Percentiles rank a stretch among this genome's conserved stretches.
phyloP scores from a whole-genome alignment of 2,113 vertebrate genomes.

The Nyctereutes procyonoides region DNA sequence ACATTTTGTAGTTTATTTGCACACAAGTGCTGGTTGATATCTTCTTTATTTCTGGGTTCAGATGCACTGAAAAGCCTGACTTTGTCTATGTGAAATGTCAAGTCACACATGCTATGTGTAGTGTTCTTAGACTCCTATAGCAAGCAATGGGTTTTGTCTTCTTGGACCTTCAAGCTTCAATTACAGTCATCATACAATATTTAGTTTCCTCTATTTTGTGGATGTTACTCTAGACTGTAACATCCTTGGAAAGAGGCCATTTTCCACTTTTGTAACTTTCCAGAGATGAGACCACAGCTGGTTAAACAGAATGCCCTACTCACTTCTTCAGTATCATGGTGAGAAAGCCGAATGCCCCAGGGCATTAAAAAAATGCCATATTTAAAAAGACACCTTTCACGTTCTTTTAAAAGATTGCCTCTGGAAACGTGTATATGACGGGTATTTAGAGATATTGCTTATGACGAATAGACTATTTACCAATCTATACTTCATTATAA shows the following conservation, averaged over 20 bases:
- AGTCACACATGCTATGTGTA: not conserved
- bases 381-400: not conserved
- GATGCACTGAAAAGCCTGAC: not conserved
- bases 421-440: not conserved
- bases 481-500: not conserved
- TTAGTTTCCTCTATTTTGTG: not conserved
- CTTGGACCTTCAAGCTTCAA: not conserved
- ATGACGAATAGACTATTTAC: not conserved
- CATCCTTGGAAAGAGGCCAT: not conserved
- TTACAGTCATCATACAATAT: not conserved
- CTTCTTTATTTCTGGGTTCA: not conserved
- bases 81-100: not conserved
- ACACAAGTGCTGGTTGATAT: not conserved
- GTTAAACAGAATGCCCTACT: not conserved
- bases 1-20: not conserved
- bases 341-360: not conserved
- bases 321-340: not conserved
- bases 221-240: not conserved
- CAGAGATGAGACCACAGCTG: not conserved
- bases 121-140: not conserved
- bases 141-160: not conserved
- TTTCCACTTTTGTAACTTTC: not conserved
- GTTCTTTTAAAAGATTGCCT: not conserved
- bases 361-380: not conserved
- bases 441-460: not conserved